A percentile compares a stretch with the other conserved stretches of the same genome.
Conservation (phyloP, 2,888 invertebrate species). For the Thereva unica region DNA sequence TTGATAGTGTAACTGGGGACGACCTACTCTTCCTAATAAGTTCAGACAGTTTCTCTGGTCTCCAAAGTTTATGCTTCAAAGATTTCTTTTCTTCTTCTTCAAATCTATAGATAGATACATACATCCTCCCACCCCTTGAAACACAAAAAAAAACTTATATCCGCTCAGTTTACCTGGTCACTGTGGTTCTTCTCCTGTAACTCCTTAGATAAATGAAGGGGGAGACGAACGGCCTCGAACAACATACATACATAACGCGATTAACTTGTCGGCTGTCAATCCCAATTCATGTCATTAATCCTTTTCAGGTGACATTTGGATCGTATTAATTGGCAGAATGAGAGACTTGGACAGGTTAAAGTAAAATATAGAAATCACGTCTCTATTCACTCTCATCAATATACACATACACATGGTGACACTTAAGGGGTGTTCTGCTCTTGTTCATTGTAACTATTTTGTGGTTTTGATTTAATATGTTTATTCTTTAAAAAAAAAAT, state of each 20-base stretch:
- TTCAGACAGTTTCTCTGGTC: not conserved
- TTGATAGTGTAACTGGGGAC: constrained; percentile 19
- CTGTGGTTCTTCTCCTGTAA: too few relatives aligned
- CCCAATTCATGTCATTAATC: constrained; percentile 23
- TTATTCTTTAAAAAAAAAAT: too few relatives aligned
- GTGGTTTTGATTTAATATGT: too few relatives aligned
- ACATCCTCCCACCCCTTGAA: too few relatives aligned
- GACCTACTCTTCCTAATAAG: constrained; percentile 14
- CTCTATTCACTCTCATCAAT: too few relatives aligned
- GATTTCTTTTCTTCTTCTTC: constrained; percentile 3
- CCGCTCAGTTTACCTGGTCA: too few relatives aligned
- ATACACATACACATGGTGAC: too few relatives aligned
- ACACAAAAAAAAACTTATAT: too few relatives aligned
- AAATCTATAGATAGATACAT: too few relatives aligned
- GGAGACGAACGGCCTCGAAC: not conserved
- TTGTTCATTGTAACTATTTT: too few relatives aligned
- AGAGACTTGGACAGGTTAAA: not conserved
- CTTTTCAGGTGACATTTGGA: constrained; percentile 25
- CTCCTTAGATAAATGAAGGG: not conserved
- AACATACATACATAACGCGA: constrained; percentile 22
- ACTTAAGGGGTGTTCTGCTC: too few relatives aligned
- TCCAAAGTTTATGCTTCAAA: constrained; percentile 1
- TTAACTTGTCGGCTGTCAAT: constrained; percentile 33
- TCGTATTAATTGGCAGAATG: constrained; percentile 29
- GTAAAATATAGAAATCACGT: too few relatives aligned